Percentiles rank a stretch among this genome's conserved stretches.
phyloP scores from a whole-genome alignment of 2,797 vertebrate species.

The Gymnodraco acuticeps region DNA sequence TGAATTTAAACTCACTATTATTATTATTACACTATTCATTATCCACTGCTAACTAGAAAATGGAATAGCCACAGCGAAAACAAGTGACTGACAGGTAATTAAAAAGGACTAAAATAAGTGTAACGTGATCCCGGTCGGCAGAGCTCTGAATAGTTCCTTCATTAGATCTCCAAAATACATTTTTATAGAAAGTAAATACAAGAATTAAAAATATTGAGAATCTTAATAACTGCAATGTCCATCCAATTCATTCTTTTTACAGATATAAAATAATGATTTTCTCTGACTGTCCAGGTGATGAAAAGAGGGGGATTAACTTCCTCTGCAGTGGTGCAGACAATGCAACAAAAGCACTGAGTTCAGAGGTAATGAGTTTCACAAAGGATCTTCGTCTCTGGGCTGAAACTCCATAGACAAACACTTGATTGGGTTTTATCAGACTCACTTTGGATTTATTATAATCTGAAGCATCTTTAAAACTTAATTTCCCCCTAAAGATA shows the following conservation, averaged over 20 bases:
- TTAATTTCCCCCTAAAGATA: conserved; percentile 37
- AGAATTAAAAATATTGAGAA: not conserved
- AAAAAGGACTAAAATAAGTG: not conserved
- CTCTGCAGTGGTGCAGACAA: conserved; percentile 18
- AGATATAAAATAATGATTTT: not conserved
- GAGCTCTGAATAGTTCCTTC: not conserved
- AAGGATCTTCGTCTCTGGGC: conserved; percentile 18
- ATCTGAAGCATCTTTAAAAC: conserved; percentile 36
- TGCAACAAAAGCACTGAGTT: conserved; percentile 24
- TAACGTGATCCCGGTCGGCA: not conserved
- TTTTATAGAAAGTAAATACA: conserved; percentile 1
- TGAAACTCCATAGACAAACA: conserved; percentile 23
- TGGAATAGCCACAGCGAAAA: not conserved
- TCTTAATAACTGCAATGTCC: not conserved
- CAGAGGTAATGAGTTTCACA: conserved; percentile 49
- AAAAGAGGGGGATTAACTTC: conserved; percentile 21
- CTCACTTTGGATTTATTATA: conserved; percentile 28
- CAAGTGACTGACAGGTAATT: not conserved
- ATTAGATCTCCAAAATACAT: not conserved
- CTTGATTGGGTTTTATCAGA: conserved; percentile 36
- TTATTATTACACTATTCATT: not conserved
- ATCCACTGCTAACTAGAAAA: not conserved
- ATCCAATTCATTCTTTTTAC: conserved; percentile 6
- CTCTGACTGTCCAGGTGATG: not conserved
- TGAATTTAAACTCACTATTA: not conserved